Evolutionary conservation across 2,113 vertebrate species (phyloP).

Genomic region (Pipra filicauda): DNA sequence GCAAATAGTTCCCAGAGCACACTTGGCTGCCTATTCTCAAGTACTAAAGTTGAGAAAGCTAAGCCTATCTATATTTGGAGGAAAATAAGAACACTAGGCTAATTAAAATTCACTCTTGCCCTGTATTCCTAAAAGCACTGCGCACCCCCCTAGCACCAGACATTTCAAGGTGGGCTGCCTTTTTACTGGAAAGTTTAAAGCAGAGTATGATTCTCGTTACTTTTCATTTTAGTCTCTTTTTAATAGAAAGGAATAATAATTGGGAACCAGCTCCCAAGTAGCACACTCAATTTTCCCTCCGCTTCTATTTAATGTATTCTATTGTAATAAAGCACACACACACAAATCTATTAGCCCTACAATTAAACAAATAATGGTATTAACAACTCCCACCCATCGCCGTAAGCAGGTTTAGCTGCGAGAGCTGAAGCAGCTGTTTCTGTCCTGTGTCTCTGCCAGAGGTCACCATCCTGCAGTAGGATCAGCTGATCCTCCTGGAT

Average conservation of each 20-base stretch:
- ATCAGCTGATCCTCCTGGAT: conserved; percentile 65
- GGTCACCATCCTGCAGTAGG: conserved; percentile 39
- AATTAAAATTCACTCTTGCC: conserved; percentile 15
- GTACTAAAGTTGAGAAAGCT: not conserved
- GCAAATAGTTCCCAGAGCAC: not conserved
- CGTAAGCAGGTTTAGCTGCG: conserved; percentile 52
- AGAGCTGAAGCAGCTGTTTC: conserved; percentile 53
- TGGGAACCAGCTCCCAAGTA: not conserved
- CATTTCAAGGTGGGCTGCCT: not conserved
- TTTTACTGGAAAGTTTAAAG: not conserved
- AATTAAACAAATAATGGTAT: conserved; percentile 54
- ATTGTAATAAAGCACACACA: not conserved
- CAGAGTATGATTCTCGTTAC: not conserved
- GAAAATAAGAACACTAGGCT: not conserved
- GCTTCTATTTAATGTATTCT: not conserved
- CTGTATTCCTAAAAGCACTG: not conserved
- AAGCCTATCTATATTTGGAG: not conserved
- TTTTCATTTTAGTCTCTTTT: not conserved
- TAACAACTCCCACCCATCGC: conserved; percentile 38
- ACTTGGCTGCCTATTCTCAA: not conserved
- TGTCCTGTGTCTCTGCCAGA: conserved; percentile 44
- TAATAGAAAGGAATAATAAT: not conserved
- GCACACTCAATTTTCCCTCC: not conserved
- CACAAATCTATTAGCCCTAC: not conserved
- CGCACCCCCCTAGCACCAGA: not conserved